These are phyloP conservation scores for Eufriesea mexicana DNA, from an alignment of 1,140 invertebrate species.

Conservation along the genomic window DNA sequence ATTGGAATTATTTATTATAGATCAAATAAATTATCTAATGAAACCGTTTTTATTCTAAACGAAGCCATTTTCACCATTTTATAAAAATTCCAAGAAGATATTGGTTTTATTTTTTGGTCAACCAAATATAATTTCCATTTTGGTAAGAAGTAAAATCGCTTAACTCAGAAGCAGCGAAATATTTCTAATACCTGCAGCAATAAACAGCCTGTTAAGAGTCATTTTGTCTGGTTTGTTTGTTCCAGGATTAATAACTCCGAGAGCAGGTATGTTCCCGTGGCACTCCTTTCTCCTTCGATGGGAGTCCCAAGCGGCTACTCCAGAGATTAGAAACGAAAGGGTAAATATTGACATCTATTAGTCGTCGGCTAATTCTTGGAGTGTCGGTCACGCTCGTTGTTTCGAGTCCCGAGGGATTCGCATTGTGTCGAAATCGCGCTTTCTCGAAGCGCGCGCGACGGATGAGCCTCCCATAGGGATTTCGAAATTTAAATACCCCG, in stretches of 20 bases:
- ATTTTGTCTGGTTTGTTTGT: no score
- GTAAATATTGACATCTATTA: constrained; percentile 62
- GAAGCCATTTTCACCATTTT: no score
- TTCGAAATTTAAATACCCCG: constrained; percentile 1
- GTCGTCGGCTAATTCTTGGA: constrained; percentile 4
- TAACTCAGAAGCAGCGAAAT: no score
- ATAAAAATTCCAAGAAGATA: no score
- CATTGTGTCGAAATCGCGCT: not conserved
- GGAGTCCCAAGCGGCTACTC: not conserved
- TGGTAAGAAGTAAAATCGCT: no score
- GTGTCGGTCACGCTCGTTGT: not conserved
- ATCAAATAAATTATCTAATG: no score
- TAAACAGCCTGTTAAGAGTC: no score
- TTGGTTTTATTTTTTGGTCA: no score
- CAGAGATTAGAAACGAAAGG: not conserved
- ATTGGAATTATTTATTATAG: no score
- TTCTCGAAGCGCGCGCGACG: not conserved
- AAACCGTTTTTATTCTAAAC: no score
- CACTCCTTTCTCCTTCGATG: not conserved
- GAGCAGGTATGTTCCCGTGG: not conserved
- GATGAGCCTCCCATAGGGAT: not conserved
- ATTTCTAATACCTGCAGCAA: no score
- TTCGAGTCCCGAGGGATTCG: not conserved
- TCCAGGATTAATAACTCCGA: not conserved
- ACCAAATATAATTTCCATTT: no score